Percentiles rank a stretch among this genome's conserved stretches.
These are phyloP conservation scores for Drosophila planitibia DNA, from an alignment of 2,888 invertebrate genomes.

Conservation along the genomic window DNA sequence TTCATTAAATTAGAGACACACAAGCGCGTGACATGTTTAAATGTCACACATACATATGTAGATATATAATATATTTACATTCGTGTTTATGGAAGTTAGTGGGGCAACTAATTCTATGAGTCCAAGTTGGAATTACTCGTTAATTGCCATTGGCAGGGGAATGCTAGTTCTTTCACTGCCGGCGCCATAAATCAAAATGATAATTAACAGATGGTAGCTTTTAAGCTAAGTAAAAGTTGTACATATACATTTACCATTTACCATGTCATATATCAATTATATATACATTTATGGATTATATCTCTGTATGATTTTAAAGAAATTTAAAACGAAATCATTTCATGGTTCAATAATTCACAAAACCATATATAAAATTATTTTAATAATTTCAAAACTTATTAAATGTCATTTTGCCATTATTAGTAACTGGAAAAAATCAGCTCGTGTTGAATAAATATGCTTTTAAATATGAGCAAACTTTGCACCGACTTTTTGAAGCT, in stretches of 20 bases:
- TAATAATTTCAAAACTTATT: constrained; percentile 16
- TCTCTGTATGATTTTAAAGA: neutral
- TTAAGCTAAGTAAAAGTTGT: constrained; percentile 34
- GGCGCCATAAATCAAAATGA: constrained; percentile 53
- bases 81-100: neutral
- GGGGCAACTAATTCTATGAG: constrained; percentile 9
- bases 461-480: neutral
- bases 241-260: neutral
- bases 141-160: constrained; percentile 56
- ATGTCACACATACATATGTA: neutral
- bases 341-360: constrained; percentile 20
- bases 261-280: neutral
- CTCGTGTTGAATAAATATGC: neutral
- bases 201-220: constrained; percentile 34
- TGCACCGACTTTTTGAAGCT: neutral
- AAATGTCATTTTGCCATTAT: constrained; percentile 14
- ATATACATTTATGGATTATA: neutral
- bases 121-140: constrained; percentile 7
- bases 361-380: constrained; percentile 5
- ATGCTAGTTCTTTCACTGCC: constrained; percentile 7
- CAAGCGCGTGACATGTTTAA: constrained; percentile 58
- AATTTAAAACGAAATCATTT: neutral
- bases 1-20: constrained; percentile 58
- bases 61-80: neutral
- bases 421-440: neutral